Evolutionary conservation across 2,113 vertebrate species (phyloP).

Genomic region (Sitta europaea): DNA sequence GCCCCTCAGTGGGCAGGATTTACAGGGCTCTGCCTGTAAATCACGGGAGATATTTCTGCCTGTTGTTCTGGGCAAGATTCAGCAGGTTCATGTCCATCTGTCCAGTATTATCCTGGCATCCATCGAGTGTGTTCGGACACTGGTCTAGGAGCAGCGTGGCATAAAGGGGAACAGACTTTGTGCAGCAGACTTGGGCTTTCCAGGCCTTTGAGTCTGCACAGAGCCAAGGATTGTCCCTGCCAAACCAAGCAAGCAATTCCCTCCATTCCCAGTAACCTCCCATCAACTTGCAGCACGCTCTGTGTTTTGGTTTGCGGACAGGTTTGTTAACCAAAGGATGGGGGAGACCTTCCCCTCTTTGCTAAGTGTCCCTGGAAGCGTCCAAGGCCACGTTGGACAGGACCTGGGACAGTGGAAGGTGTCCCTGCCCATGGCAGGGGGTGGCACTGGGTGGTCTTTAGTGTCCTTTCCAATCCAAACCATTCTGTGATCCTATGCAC

Average conservation of each 20-base stretch:
- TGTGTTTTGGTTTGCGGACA: not conserved
- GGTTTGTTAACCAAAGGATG: not conserved
- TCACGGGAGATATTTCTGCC: not conserved
- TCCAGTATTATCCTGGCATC: not conserved
- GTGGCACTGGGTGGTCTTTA: not conserved
- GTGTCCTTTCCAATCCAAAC: not conserved
- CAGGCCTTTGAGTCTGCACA: not conserved
- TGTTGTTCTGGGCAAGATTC: not conserved
- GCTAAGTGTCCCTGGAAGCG: not conserved
- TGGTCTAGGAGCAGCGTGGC: not conserved
- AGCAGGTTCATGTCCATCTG: not conserved
- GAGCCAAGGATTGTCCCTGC: not conserved
- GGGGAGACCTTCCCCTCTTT: not conserved
- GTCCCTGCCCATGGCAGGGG: not conserved
- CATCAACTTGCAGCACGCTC: not conserved
- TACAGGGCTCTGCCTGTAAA: not conserved
- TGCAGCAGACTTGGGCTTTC: not conserved
- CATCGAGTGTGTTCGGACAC: not conserved
- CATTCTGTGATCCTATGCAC: not conserved
- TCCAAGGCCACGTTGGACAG: not conserved
- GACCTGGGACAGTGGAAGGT: not conserved
- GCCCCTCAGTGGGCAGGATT: not conserved
- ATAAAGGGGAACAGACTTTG: not conserved
- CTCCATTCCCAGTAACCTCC: not conserved
- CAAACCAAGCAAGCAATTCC: not conserved